Percentiles rank a stretch among this genome's conserved stretches.
Conservation (phyloP, 2,113 vertebrate genomes). For the Psammodynastes pulverulentus region DNA sequence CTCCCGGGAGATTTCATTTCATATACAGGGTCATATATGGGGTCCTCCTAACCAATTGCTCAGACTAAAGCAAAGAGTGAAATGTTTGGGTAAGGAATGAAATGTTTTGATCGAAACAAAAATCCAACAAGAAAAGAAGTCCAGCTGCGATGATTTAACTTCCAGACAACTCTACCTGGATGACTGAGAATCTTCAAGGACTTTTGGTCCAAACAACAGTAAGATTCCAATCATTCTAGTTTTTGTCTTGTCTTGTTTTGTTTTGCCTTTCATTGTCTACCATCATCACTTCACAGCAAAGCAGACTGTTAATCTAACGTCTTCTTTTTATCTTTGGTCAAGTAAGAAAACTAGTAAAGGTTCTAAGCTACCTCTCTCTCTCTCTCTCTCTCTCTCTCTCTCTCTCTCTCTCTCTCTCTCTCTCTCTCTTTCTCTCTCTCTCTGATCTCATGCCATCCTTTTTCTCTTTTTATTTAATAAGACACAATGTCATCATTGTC, state of each 20-base stretch:
- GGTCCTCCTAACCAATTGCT: background rate
- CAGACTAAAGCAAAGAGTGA: background rate
- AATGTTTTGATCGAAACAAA: background rate
- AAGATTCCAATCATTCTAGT: background rate
- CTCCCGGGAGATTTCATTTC: background rate
- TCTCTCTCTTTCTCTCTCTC: background rate
- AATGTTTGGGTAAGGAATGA: background rate
- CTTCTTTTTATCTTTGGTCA: background rate
- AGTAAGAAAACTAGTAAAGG: background rate
- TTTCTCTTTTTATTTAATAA: conserved; percentile 48
- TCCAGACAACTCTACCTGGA: background rate
- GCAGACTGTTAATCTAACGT: background rate
- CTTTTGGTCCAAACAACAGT: background rate
- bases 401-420: background rate
- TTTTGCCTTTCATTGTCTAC: background rate
- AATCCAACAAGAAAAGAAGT: background rate
- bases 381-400: background rate
- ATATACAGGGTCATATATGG: background rate
- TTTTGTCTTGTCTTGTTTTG: background rate
- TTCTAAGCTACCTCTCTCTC: background rate
- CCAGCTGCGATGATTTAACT: background rate
- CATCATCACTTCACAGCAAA: background rate
- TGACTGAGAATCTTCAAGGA: background rate
- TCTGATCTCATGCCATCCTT: background rate
- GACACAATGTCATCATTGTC: conserved; percentile 33